phyloP scores from a whole-genome alignment of 2,797 vertebrate genomes.

The Dendrocincla fuliginosa region DNA sequence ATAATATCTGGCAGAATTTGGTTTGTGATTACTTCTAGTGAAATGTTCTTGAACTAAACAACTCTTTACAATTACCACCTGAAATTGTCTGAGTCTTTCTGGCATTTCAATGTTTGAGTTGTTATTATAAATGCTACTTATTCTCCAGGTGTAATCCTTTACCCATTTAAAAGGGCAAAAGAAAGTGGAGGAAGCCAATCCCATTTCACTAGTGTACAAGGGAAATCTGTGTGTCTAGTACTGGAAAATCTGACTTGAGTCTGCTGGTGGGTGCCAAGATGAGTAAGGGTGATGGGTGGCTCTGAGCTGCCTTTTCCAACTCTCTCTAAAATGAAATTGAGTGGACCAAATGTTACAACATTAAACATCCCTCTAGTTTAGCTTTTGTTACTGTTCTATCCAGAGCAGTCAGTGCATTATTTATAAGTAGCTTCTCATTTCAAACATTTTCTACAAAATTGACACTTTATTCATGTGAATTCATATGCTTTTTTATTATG shows the following conservation, averaged over 20 bases:
- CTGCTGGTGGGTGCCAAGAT: not conserved
- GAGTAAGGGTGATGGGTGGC: not conserved
- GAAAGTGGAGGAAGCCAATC: not conserved
- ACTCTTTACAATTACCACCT: not conserved
- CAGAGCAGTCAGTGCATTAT: not conserved
- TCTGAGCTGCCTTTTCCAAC: not conserved
- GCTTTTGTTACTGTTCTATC: not conserved
- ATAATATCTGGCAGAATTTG: not conserved
- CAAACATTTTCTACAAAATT: not conserved
- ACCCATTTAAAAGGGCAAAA: not conserved
- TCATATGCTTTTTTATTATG: not conserved
- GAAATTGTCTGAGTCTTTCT: not conserved
- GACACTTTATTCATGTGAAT: constrained; percentile 20
- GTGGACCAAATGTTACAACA: not conserved
- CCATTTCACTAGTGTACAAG: not conserved
- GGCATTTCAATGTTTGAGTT: not conserved
- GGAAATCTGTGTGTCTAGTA: not conserved
- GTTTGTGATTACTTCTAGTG: not conserved
- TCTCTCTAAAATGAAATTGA: not conserved
- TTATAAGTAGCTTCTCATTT: not conserved
- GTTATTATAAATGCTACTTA: not conserved
- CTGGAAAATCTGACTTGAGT: not conserved
- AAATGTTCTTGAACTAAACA: not conserved
- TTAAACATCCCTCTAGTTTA: not conserved
- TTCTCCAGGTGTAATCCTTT: not conserved